Percentiles rank a stretch among this genome's conserved stretches.
These are phyloP conservation scores for Paratilapia polleni DNA, from an alignment of 2,113 vertebrate species.

Conservation along the genomic window DNA sequence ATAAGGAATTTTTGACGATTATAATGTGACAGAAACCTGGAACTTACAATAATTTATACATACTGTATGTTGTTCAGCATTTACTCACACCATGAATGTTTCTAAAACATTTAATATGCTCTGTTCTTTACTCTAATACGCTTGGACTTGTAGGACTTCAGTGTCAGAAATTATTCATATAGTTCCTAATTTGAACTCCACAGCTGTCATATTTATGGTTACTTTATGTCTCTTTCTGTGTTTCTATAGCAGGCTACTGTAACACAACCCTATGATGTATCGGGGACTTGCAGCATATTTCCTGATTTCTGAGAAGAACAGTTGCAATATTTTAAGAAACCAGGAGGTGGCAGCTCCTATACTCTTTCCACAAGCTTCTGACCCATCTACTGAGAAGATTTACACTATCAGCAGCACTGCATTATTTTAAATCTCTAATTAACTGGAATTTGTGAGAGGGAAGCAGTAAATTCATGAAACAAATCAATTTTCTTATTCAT, in stretches of 20 bases:
- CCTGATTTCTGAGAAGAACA: conserved; percentile 8
- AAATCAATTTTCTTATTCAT: neutral
- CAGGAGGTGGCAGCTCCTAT: conserved; percentile 84
- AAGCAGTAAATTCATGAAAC: neutral
- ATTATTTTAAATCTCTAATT: neutral
- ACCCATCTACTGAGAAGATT: neutral
- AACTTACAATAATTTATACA: neutral
- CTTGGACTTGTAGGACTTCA: neutral
- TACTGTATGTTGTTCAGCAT: neutral
- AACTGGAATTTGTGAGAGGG: neutral
- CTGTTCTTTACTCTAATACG: neutral
- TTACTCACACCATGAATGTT: neutral
- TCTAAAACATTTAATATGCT: neutral
- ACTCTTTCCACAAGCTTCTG: conserved; percentile 70
- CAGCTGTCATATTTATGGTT: neutral
- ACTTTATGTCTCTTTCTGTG: neutral
- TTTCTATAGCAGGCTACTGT: neutral
- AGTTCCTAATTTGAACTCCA: neutral
- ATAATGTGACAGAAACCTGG: neutral
- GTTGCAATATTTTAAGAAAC: conserved; percentile 64
- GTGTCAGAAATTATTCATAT: neutral
- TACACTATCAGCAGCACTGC: neutral
- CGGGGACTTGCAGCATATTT: neutral
- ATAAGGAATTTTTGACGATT: neutral
- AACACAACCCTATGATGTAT: neutral